phyloP scores from a whole-genome alignment of 2,888 invertebrate species.

The Hypsopygia costalis region DNA sequence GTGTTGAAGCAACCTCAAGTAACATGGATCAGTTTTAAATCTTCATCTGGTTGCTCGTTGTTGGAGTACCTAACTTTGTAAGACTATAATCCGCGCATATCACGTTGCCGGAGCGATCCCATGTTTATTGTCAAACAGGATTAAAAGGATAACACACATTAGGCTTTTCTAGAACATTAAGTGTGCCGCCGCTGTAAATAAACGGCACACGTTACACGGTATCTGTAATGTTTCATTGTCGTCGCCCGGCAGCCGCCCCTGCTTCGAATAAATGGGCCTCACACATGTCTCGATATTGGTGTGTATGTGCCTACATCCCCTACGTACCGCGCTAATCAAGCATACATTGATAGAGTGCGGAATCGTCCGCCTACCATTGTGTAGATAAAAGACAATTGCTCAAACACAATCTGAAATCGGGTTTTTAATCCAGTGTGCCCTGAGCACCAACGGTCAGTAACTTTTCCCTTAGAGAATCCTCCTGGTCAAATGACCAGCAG shows the following conservation, averaged over 20 bases:
- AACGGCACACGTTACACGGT: slow-evolving; percentile 49
- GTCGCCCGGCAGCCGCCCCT: slow-evolving; percentile 32
- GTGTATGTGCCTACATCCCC: neutral
- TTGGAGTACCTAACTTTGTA: slow-evolving; percentile 41
- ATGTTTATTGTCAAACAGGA: slow-evolving; percentile 59
- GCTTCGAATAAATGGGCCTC: slow-evolving; percentile 29
- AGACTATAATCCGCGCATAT: slow-evolving; percentile 45
- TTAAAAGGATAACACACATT: slow-evolving; percentile 56
- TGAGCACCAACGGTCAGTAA: too few relatives aligned
- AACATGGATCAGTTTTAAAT: slow-evolving; percentile 1
- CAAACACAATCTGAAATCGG: too few relatives aligned
- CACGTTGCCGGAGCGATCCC: slow-evolving; percentile 34
- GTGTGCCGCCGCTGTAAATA: slow-evolving; percentile 46
- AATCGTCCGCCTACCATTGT: neutral
- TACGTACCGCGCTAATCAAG: neutral
- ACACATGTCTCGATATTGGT: slow-evolving; percentile 27
- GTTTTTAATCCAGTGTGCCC: too few relatives aligned
- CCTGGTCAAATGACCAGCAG: too few relatives aligned
- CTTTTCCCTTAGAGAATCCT: too few relatives aligned
- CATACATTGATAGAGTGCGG: neutral
- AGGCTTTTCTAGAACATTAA: slow-evolving; percentile 61
- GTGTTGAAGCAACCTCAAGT: neutral
- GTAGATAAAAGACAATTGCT: neutral
- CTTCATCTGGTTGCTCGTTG: slow-evolving; percentile 21
- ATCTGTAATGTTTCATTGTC: slow-evolving; percentile 51